Percentiles rank a stretch among this genome's conserved stretches.
phyloP scores from a whole-genome alignment of 2,113 vertebrate species.

The Otus sunia region DNA sequence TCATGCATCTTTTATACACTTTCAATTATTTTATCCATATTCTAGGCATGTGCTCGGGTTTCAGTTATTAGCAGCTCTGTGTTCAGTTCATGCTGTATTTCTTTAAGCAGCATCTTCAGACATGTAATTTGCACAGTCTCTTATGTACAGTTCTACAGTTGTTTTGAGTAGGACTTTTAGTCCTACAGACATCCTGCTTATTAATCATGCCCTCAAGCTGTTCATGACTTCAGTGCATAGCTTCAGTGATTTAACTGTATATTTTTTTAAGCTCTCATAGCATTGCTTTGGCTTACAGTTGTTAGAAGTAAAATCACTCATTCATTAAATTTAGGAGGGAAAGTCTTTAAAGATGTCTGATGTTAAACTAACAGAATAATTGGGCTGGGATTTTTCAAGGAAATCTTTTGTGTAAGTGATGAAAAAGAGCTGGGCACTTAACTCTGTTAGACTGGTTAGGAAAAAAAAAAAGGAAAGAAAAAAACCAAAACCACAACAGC shows the following conservation, averaged over 20 bases:
- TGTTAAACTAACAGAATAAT: slow-evolving; percentile 15
- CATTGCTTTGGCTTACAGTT: slow-evolving; percentile 52
- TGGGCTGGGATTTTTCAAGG: slow-evolving; percentile 34
- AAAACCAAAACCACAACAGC: neutral
- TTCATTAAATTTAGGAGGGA: slow-evolving; percentile 28
- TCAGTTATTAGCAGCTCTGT: slow-evolving; percentile 3
- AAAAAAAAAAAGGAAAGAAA: neutral
- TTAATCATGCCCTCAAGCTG: slow-evolving; percentile 34
- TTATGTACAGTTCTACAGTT: neutral
- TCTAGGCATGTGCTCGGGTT: slow-evolving; percentile 12
- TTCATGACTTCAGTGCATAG: slow-evolving; percentile 50
- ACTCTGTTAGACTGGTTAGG: slow-evolving; percentile 38
- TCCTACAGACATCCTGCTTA: slow-evolving; percentile 43
- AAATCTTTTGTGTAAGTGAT: slow-evolving; percentile 40
- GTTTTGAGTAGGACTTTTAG: neutral
- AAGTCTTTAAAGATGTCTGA: slow-evolving; percentile 12
- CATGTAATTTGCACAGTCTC: neutral
- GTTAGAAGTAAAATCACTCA: neutral
- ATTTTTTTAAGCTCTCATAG: slow-evolving; percentile 55
- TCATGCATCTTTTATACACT: neutral
- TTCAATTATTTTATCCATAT: neutral
- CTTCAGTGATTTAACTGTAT: slow-evolving; percentile 17
- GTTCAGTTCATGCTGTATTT: slow-evolving; percentile 32
- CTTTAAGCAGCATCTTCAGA: neutral
- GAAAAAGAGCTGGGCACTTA: slow-evolving; percentile 62